A percentile compares a stretch with the other conserved stretches of the same genome.
Evolutionary conservation across 2,113 vertebrate genomes (phyloP).

Genomic region (Thalassarche chlororhynchos): DNA sequence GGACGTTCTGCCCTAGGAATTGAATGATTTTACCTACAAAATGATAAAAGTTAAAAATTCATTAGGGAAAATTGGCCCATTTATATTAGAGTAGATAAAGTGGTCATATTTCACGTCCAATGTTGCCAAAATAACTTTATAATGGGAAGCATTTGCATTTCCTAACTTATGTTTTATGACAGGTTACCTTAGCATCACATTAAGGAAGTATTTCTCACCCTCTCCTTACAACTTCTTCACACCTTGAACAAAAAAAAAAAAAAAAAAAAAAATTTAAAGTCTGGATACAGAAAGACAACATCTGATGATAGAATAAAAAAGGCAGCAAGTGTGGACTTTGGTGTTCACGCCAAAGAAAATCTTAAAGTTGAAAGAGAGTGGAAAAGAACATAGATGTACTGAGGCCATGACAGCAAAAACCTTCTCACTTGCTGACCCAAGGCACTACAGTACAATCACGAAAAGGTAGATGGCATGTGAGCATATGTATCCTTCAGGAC

Average conservation of each 20-base stretch:
- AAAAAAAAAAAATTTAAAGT: background rate
- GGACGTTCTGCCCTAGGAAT: background rate
- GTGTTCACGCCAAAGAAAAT: background rate
- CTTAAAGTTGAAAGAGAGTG: background rate
- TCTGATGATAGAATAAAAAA: background rate
- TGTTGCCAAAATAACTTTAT: background rate
- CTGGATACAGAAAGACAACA: background rate
- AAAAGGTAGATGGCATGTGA: background rate
- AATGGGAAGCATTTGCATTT: background rate
- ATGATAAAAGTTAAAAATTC: background rate
- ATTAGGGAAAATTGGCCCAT: background rate
- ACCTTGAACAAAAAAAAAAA: background rate
- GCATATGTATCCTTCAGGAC: background rate
- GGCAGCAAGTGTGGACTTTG: background rate
- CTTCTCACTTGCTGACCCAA: background rate
- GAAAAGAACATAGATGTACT: background rate
- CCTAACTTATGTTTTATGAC: background rate
- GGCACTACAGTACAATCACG: rapidly evolving
- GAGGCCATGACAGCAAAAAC: background rate
- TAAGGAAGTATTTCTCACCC: background rate
- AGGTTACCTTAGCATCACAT: background rate
- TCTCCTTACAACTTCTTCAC: background rate
- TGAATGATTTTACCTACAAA: background rate
- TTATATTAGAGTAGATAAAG: background rate
- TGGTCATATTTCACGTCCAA: background rate